Percentiles rank a stretch among this genome's conserved stretches.
These are phyloP conservation scores for Panulirus ornatus DNA, from an alignment of 1,140 invertebrate genomes.

Conservation along the genomic window DNA sequence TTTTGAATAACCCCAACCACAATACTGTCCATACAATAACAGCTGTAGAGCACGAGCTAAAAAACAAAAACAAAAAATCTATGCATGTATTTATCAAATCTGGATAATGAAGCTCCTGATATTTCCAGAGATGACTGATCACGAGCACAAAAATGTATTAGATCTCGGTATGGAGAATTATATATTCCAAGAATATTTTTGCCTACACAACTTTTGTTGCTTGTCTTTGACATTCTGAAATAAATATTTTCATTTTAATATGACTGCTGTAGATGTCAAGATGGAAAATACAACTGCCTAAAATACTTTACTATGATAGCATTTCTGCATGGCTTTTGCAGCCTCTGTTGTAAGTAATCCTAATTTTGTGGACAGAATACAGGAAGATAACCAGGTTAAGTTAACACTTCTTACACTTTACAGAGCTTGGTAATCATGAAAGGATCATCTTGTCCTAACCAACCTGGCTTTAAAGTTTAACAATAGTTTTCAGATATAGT, in stretches of 20 bases:
- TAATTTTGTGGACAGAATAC: slow-evolving; percentile 15
- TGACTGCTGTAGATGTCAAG: background rate
- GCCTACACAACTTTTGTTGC: background rate
- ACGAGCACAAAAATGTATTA: background rate
- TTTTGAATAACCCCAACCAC: no score
- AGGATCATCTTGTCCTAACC: background rate
- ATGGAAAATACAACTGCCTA: no score
- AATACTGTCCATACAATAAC: no score
- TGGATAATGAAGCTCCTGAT: no score
- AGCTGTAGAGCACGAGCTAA: no score
- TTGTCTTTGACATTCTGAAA: background rate
- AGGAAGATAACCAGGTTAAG: slow-evolving; percentile 4
- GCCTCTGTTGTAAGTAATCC: slow-evolving; percentile 3
- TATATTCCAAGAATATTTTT: background rate
- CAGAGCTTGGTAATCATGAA: background rate
- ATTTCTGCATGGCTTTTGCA: background rate
- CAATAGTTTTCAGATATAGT: background rate
- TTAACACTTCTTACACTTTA: slow-evolving; percentile 6
- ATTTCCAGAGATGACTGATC: background rate
- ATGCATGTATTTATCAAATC: no score
- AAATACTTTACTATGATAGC: background rate
- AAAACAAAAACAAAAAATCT: no score
- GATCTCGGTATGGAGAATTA: background rate
- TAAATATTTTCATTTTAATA: background rate
- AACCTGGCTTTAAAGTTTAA: background rate